A percentile compares a stretch with the other conserved stretches of the same genome.
phyloP scores from a whole-genome alignment of 2,113 vertebrate species.

The Oncorhynchus kisutch region DNA sequence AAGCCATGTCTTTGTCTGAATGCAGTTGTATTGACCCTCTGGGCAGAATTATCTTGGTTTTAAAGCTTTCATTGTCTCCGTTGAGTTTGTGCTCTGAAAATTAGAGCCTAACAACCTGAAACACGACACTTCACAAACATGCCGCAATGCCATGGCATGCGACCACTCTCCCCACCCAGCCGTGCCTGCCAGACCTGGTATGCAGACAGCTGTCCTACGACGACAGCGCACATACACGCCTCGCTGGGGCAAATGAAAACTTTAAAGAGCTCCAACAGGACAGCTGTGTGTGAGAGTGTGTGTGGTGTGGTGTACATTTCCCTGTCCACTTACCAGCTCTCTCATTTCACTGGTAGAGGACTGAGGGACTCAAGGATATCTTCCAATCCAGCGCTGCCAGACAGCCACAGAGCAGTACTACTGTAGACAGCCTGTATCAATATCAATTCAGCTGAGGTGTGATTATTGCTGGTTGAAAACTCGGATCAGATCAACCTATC shows the following conservation, averaged over 20 bases:
- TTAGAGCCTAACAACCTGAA: background rate
- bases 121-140: conserved; percentile 23
- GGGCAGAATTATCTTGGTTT: too few species aligned
- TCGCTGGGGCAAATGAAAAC: conserved; percentile 69
- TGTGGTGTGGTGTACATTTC: conserved; percentile 1
- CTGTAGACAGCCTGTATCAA: too few species aligned
- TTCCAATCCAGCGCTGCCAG: background rate
- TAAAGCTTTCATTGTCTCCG: too few species aligned
- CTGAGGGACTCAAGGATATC: background rate
- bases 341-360: background rate
- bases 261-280: conserved; percentile 71
- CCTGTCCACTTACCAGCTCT: background rate
- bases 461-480: too few species aligned
- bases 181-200: conserved; percentile 48
- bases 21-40: too few species aligned
- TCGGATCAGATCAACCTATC: too few species aligned
- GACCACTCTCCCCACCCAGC: conserved; percentile 17
- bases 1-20: too few species aligned
- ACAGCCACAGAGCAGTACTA: too few species aligned
- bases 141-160: background rate
- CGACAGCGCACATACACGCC: conserved; percentile 51
- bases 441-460: too few species aligned
- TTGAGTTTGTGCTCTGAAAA: too few species aligned
- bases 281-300: conserved; percentile 64
- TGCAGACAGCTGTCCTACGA: conserved; percentile 60